These are phyloP conservation scores for Sebastes minor DNA, from an alignment of 2,797 vertebrate genomes.

Conservation along the genomic window DNA sequence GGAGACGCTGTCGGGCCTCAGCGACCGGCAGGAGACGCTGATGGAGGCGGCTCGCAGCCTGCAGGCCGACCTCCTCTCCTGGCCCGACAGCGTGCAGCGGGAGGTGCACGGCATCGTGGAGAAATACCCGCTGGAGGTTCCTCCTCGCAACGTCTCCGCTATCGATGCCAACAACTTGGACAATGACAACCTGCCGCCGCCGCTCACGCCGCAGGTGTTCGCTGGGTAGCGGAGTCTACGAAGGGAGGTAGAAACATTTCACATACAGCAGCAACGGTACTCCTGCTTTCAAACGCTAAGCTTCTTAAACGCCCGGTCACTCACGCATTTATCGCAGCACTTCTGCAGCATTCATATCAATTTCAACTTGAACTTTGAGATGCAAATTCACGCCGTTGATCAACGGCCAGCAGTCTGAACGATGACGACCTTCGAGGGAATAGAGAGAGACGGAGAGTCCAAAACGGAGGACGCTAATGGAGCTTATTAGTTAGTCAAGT, in stretches of 20 bases:
- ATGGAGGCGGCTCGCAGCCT: constrained; percentile 86
- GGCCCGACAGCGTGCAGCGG: constrained; percentile 87
- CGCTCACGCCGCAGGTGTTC: constrained; percentile 92
- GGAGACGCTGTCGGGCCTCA: constrained; percentile 87
- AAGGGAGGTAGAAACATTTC: neutral
- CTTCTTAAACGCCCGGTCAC: no score
- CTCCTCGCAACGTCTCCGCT: constrained; percentile 83
- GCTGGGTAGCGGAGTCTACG: constrained; percentile 79
- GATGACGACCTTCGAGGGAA: neutral
- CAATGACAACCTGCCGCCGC: constrained; percentile 91
- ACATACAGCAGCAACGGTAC: neutral
- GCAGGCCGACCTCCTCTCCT: constrained; percentile 89
- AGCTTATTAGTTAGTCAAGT: neutral
- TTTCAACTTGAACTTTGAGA: neutral
- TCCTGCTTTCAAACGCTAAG: neutral
- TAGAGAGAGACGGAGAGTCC: neutral
- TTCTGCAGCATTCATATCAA: neutral
- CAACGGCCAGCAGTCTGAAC: neutral
- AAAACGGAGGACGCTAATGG: neutral
- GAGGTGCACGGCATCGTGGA: constrained; percentile 91
- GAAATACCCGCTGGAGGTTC: constrained; percentile 90
- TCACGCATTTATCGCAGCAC: no score
- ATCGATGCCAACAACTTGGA: constrained; percentile 94
- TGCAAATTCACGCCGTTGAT: neutral
- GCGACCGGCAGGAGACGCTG: constrained; percentile 88